Percentiles rank a stretch among this genome's conserved stretches.
phyloP scores from a whole-genome alignment of 2,888 invertebrate species.

The Steinernema scapterisci region DNA sequence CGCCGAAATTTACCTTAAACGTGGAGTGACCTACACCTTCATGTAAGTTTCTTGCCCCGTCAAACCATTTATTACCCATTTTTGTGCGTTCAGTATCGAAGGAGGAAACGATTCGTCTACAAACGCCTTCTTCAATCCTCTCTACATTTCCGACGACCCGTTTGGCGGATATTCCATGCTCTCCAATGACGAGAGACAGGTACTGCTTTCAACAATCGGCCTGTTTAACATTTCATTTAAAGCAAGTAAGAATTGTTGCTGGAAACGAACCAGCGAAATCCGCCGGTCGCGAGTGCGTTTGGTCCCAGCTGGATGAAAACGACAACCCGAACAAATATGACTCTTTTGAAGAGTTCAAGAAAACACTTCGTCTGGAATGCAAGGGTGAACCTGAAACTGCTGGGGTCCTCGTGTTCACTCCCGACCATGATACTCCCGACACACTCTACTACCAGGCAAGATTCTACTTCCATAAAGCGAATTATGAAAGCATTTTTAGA shows the following conservation, averaged over 20 bases:
- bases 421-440: slow-evolving; percentile 84
- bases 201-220: too few species aligned
- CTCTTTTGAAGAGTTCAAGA: slow-evolving; percentile 83
- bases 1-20: slow-evolving; percentile 82
- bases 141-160: slow-evolving; percentile 84
- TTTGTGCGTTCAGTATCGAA: slow-evolving; percentile 70
- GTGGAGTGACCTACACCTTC: slow-evolving; percentile 84
- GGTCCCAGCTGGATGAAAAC: slow-evolving; percentile 76
- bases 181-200: slow-evolving; percentile 74
- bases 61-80: neutral
- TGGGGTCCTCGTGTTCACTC: slow-evolving; percentile 71
- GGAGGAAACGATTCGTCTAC: slow-evolving; percentile 83
- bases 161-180: slow-evolving; percentile 82
- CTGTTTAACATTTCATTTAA: too few species aligned
- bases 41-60: slow-evolving; percentile 67
- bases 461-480: neutral
- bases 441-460: slow-evolving; percentile 76
- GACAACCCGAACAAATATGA: slow-evolving; percentile 80
- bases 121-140: slow-evolving; percentile 83
- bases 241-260: slow-evolving; percentile 50
- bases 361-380: slow-evolving; percentile 78
- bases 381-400: slow-evolving; percentile 58
- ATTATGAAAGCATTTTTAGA: slow-evolving; percentile 72
- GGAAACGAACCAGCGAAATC: slow-evolving; percentile 44
- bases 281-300: slow-evolving; percentile 82